A percentile compares a stretch with the other conserved stretches of the same genome.
Conservation (phyloP, 1,140 invertebrate genomes). For the Dinothrombium tinctorium region DNA sequence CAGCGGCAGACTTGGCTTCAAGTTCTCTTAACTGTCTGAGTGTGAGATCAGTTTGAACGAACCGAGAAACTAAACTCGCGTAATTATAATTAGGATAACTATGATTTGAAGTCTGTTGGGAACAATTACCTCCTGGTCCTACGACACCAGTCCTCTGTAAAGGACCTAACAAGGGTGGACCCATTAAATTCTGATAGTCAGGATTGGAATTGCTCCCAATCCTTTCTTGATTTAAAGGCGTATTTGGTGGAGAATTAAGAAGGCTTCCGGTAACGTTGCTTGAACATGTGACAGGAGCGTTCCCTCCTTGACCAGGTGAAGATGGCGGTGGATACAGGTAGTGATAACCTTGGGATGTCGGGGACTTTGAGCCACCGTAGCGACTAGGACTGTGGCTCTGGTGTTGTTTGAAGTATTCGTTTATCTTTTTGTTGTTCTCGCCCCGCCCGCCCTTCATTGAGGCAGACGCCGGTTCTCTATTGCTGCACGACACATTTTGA, state of each 20-base stretch:
- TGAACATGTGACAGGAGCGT: background rate
- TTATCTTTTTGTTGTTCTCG: constrained; percentile 52
- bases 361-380: constrained; percentile 11
- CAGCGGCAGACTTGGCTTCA: constrained; percentile 66
- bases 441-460: constrained; percentile 17
- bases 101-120: background rate
- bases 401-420: constrained; percentile 54
- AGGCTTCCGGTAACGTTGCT: background rate
- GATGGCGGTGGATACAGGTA: constrained; percentile 3
- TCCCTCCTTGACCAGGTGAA: background rate
- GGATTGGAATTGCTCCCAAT: constrained; percentile 6
- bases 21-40: constrained; percentile 73
- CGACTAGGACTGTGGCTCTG: constrained; percentile 11
- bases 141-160: background rate
- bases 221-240: background rate
- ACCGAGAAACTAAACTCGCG: constrained; percentile 7
- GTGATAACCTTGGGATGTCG: constrained; percentile 4
- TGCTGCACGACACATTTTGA: background rate
- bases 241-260: constrained; percentile 5
- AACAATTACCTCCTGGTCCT: background rate
- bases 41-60: constrained; percentile 69
- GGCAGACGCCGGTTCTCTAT: constrained; percentile 13
- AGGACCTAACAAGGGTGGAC: constrained; percentile 4
- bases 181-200: constrained; percentile 9
- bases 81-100: constrained; percentile 5